Evolutionary conservation across 1,140 invertebrate species (phyloP).

Genomic region (Drosophila suzukii): DNA sequence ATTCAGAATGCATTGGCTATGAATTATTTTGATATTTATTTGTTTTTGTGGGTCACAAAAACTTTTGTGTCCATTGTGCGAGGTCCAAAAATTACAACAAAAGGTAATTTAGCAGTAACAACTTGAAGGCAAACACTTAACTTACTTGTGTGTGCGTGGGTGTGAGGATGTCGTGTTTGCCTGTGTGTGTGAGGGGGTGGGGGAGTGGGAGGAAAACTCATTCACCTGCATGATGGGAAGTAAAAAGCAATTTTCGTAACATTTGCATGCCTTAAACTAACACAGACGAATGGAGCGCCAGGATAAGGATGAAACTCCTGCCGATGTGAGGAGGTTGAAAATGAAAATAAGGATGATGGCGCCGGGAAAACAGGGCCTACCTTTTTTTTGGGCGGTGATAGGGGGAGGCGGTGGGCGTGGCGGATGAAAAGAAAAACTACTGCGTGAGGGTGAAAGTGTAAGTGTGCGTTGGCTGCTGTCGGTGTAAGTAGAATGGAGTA

Average conservation of each 20-base stretch:
- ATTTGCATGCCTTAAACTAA: conserved; percentile 80
- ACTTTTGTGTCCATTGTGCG: conserved; percentile 28
- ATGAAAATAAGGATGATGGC: conserved; percentile 13
- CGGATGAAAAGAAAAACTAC: conserved; percentile 41
- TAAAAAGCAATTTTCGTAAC: conserved; percentile 82
- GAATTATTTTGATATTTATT: conserved; percentile 9
- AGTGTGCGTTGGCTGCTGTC: conserved; percentile 2
- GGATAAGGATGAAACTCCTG: conserved; percentile 38
- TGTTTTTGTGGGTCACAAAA: conserved; percentile 2
- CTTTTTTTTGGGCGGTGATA: conserved; percentile 27
- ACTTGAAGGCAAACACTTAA: conserved; percentile 76
- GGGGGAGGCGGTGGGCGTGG: background rate
- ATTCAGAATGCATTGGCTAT: background rate
- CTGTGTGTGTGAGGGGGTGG: conserved; percentile 30
- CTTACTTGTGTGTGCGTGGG: conserved; percentile 48
- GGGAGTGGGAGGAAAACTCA: conserved; percentile 33
- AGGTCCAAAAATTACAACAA: conserved; percentile 66
- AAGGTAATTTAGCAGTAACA: conserved; percentile 78
- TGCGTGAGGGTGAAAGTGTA: conserved; percentile 24
- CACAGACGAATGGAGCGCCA: conserved; percentile 51
- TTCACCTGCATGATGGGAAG: conserved; percentile 72
- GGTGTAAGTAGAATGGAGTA: conserved; percentile 76
- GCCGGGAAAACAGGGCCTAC: conserved; percentile 66
- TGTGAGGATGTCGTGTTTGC: conserved; percentile 2
- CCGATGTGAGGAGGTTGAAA: conserved; percentile 20